These are phyloP conservation scores for Loripinus fragilis DNA, from an alignment of 2,888 invertebrate species.

Conservation along the genomic window DNA sequence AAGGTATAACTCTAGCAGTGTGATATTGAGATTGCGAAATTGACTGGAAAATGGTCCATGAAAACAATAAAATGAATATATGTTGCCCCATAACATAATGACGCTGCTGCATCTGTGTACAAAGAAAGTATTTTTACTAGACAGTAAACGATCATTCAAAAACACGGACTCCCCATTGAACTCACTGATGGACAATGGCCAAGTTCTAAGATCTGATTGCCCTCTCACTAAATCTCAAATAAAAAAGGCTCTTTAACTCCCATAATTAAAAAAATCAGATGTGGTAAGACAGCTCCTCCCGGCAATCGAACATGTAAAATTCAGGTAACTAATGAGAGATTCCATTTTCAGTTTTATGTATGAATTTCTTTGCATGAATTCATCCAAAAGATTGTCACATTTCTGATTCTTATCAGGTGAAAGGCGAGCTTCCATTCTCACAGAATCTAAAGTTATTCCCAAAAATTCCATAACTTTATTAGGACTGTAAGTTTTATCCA, in stretches of 20 bases:
- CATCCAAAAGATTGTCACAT: neutral
- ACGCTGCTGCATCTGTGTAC: constrained; percentile 34
- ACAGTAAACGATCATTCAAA: constrained; percentile 15
- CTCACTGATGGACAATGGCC: constrained; percentile 11
- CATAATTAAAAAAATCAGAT: constrained; percentile 25
- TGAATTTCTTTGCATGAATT: neutral
- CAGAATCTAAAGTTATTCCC: neutral
- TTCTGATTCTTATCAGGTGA: neutral
- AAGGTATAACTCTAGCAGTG: constrained; percentile 32
- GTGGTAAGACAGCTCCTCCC: neutral
- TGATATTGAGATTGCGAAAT: constrained; percentile 28
- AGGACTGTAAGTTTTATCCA: constrained; percentile 1
- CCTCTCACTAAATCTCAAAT: neutral
- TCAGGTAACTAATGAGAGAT: neutral
- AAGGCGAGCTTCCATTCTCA: neutral
- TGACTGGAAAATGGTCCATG: constrained; percentile 28
- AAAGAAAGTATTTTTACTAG: constrained; percentile 8
- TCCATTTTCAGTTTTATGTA: neutral
- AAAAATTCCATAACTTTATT: neutral
- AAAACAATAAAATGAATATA: constrained; percentile 18
- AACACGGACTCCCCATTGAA: constrained; percentile 33
- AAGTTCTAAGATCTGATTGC: constrained; percentile 25
- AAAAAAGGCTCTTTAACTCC: constrained; percentile 14
- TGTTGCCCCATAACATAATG: constrained; percentile 22
- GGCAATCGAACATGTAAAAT: neutral